A percentile compares a stretch with the other conserved stretches of the same genome.
Conservation (phyloP, 2,113 vertebrate species). For the cattle (Bos taurus) region DNA sequence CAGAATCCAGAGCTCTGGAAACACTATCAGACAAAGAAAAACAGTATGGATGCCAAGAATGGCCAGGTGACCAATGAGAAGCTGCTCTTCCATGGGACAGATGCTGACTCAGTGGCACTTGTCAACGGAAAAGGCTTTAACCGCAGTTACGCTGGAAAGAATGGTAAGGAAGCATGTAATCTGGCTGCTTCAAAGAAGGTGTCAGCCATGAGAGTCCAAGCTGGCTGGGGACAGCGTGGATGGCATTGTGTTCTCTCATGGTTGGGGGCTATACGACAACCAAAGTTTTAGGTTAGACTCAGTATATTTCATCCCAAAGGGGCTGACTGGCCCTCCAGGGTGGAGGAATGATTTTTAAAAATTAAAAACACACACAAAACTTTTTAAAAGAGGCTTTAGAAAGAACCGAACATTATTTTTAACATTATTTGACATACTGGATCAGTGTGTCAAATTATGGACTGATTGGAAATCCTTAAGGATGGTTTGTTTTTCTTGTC, state of each 20-base stretch:
- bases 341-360: not conserved
- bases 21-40: conserved; percentile 87
- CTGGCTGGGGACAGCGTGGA: not conserved
- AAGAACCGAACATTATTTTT: not conserved
- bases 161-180: conserved; percentile 79
- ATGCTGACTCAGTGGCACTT: conserved; percentile 20
- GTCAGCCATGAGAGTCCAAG: not conserved
- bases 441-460: not conserved
- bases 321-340: not conserved
- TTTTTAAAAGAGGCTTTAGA: not conserved
- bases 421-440: not conserved
- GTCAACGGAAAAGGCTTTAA: conserved; percentile 89
- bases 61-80: conserved; percentile 80
- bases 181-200: not conserved
- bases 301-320: not conserved
- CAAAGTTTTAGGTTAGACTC: not conserved
- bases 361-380: not conserved
- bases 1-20: conserved; percentile 89
- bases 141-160: conserved; percentile 88
- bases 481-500: conserved; percentile 12
- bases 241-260: not conserved
- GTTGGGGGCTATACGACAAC: not conserved
- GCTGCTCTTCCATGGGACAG: conserved; percentile 89
- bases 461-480: not conserved
- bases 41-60: conserved; percentile 86